Evolutionary conservation across 2,797 vertebrate genomes (phyloP).

Genomic region (Sphenopsis melanotis): DNA sequence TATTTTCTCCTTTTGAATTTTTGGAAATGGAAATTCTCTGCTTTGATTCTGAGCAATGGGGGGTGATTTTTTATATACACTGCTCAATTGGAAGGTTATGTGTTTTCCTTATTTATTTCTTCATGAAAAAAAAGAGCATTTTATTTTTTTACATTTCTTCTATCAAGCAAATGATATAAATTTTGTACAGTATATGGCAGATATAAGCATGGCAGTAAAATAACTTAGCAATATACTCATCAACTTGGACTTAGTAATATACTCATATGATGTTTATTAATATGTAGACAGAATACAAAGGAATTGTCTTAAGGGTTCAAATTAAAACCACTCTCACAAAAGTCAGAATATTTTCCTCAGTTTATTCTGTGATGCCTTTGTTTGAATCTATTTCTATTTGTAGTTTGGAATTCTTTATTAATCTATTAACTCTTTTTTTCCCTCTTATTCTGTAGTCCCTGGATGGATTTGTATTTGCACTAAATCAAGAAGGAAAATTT

Average conservation of each 20-base stretch:
- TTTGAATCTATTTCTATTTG: not conserved
- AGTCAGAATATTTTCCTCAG: not conserved
- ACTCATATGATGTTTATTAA: not conserved
- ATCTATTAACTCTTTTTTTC: slow-evolving; percentile 45
- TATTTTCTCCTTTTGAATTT: not conserved
- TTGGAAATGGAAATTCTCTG: not conserved
- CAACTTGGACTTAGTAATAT: not conserved
- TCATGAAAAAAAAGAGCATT: not conserved
- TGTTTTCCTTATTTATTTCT: slow-evolving; percentile 29
- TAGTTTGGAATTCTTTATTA: slow-evolving; percentile 20
- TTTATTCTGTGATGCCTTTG: not conserved
- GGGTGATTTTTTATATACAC: not conserved
- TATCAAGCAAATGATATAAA: not conserved
- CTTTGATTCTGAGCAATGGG: not conserved
- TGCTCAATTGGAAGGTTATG: not conserved
- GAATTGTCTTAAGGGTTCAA: not conserved
- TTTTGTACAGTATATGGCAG: not conserved
- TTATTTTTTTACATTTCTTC: slow-evolving; percentile 5
- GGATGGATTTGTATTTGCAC: slow-evolving; percentile 99
- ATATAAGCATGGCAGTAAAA: not conserved
- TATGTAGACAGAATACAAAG: not conserved
- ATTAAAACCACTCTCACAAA: not conserved
- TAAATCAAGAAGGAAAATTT: slow-evolving; percentile 99
- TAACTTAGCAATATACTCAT: not conserved
- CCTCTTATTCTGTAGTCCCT: slow-evolving; percentile 84